Conservation (phyloP, 2,888 invertebrate genomes). For the Barypeithes pellucidus region DNA sequence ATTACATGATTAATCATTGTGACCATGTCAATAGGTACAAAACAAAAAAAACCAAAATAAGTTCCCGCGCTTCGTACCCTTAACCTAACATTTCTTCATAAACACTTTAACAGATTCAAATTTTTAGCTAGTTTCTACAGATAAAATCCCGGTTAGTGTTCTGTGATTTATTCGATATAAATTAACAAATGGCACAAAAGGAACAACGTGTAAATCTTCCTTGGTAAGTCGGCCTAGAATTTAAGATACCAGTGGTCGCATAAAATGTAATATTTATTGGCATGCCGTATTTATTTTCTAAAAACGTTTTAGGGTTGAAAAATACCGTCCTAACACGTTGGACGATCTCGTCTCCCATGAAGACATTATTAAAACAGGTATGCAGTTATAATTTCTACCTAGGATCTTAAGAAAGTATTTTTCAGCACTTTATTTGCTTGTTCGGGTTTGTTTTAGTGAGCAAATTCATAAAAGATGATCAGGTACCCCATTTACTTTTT, state of each 20-base stretch:
- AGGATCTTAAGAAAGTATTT: neutral
- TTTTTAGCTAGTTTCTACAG: neutral
- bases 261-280: neutral
- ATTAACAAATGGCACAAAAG: constrained; percentile 39
- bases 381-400: constrained; percentile 57
- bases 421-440: neutral
- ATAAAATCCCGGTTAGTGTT: neutral
- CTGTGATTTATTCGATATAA: neutral
- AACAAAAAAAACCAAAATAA: too few species aligned
- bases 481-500: constrained; percentile 95
- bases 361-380: constrained; percentile 97
- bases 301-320: constrained; percentile 88
- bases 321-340: constrained; percentile 93
- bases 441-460: constrained; percentile 74
- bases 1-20: too few species aligned
- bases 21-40: too few species aligned
- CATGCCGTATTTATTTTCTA: neutral
- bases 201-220: constrained; percentile 72
- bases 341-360: constrained; percentile 97
- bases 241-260: neutral
- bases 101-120: too few species aligned
- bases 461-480: constrained; percentile 91
- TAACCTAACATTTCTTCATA: neutral
- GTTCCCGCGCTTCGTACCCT: neutral
- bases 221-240: constrained; percentile 71